Conservation (phyloP, 2,888 invertebrate species). For the Pardosa pseudoannulata region DNA sequence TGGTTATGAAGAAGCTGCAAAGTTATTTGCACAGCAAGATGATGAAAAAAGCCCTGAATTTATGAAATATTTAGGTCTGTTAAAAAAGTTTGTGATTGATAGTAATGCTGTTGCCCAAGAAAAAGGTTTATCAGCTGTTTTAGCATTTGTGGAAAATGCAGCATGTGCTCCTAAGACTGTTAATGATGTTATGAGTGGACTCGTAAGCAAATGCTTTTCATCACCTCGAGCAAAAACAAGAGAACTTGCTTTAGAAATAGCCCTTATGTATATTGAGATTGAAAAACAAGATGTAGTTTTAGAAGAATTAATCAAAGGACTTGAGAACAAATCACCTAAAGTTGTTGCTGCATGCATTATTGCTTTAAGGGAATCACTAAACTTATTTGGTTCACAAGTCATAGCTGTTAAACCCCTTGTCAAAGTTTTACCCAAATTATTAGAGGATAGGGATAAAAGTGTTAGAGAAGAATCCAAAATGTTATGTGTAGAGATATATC, state of each 20-base stretch:
- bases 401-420: conserved; percentile 91
- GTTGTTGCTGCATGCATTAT: conserved; percentile 90
- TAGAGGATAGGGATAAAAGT: conserved; percentile 92
- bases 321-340: conserved; percentile 97
- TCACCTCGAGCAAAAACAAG: conserved; percentile 93
- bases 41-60: conserved; percentile 97
- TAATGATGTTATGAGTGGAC: conserved; percentile 90
- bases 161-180: conserved; percentile 87
- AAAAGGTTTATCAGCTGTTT: conserved; percentile 93
- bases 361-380: conserved; percentile 86
- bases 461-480: conserved; percentile 95
- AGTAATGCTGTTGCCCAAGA: conserved; percentile 97
- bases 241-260: conserved; percentile 91
- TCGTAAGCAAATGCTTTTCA: conserved; percentile 94
- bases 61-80: conserved; percentile 90
- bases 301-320: conserved; percentile 95
- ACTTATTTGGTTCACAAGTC: conserved; percentile 92
- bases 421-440: conserved; percentile 88
- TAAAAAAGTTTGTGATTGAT: conserved; percentile 96
- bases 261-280: conserved; percentile 95
- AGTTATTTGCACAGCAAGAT: conserved; percentile 87
- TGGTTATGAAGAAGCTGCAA: conserved; percentile 95
- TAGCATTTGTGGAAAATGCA: conserved; percentile 94
- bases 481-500: conserved; percentile 93
- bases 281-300: conserved; percentile 91